Evolutionary conservation across 2,113 vertebrate species (phyloP).

Genomic region (Tetraodon nigroviridis): DNA sequence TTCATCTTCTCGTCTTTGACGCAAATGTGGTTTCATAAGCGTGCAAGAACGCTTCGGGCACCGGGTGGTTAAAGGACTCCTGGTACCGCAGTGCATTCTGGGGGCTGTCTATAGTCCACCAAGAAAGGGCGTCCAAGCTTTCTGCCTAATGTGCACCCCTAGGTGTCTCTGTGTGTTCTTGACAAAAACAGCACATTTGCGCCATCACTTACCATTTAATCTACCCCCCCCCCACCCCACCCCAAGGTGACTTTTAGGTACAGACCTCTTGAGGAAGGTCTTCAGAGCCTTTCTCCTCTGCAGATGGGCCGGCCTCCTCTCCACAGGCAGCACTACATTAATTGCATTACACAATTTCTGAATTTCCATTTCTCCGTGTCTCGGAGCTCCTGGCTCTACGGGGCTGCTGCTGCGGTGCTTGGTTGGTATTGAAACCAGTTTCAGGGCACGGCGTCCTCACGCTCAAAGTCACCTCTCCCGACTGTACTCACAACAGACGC

Average conservation of each 20-base stretch:
- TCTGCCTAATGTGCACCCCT: conserved; percentile 9
- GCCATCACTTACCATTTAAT: conserved; percentile 65
- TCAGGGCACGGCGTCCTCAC: conserved; percentile 61
- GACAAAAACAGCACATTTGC: conserved; percentile 50
- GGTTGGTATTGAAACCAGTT: conserved; percentile 45
- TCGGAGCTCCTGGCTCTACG: too few relatives aligned
- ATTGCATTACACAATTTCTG: conserved; percentile 6
- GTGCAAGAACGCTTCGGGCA: conserved; percentile 2
- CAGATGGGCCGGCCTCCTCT: conserved; percentile 33
- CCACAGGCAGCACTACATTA: conserved; percentile 3
- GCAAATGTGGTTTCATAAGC: conserved; percentile 24
- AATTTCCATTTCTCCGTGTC: too few relatives aligned
- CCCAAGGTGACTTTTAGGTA: conserved; percentile 74
- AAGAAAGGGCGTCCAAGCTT: conserved; percentile 43
- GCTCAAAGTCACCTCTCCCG: conserved; percentile 50
- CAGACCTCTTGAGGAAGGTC: conserved; percentile 45
- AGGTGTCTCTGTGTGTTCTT: conserved; percentile 22
- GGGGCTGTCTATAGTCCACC: conserved; percentile 34
- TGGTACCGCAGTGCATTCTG: conserved; percentile 58
- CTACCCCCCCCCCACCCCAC: conserved; percentile 68
- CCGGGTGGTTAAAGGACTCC: conserved; percentile 39
- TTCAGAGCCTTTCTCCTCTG: conserved; percentile 30
- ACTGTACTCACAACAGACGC: conserved; percentile 22
- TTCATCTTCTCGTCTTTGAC: conserved; percentile 25
- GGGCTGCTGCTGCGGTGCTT: conserved; percentile 35